phyloP scores from a whole-genome alignment of 2,797 vertebrate species.

The Thunnus albacares region DNA sequence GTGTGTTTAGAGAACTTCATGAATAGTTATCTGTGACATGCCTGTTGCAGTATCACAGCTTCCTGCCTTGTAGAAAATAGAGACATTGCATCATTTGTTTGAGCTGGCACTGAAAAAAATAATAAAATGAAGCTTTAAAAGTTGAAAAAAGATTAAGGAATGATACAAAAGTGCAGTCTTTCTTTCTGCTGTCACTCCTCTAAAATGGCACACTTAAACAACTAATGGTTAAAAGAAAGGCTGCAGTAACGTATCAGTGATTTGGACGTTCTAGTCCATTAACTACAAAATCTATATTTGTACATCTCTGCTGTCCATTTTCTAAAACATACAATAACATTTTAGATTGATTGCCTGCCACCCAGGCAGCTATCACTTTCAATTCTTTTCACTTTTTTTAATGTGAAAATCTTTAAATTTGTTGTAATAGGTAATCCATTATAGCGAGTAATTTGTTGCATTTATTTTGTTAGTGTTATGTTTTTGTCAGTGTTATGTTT shows the following conservation, averaged over 20 bases:
- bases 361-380: too few relatives aligned
- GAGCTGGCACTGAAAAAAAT: neutral
- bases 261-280: neutral
- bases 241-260: neutral
- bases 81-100: slow-evolving; percentile 3
- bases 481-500: too few relatives aligned
- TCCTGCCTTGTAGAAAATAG: neutral
- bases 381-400: too few relatives aligned
- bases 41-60: neutral
- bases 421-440: too few relatives aligned
- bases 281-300: neutral
- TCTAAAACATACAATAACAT: neutral
- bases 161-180: neutral
- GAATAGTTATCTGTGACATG: neutral
- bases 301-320: neutral
- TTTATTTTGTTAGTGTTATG: too few relatives aligned
- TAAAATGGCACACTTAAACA: neutral
- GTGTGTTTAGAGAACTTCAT: neutral
- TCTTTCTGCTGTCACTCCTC: neutral
- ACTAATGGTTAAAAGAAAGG: too few relatives aligned
- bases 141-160: neutral
- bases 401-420: neutral
- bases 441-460: too few relatives aligned
- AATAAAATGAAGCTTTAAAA: neutral
- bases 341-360: too few relatives aligned